A percentile compares a stretch with the other conserved stretches of the same genome.
These are phyloP conservation scores for Triplophysa yarkandensis DNA, from an alignment of 2,797 vertebrate genomes.

Conservation along the genomic window DNA sequence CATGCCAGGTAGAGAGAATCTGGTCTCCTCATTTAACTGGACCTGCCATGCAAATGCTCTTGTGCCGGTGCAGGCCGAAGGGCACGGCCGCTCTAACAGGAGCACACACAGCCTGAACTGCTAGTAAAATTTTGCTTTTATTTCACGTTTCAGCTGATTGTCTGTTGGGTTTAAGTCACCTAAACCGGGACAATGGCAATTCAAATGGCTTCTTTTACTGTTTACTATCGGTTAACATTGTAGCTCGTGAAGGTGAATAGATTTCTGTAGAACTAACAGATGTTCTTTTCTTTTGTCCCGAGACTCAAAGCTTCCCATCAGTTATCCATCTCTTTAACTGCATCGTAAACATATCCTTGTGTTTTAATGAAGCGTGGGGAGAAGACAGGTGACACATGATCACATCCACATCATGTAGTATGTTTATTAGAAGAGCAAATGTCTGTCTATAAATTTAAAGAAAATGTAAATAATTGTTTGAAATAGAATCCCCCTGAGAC, in stretches of 20 bases:
- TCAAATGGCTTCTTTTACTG: conserved; percentile 61
- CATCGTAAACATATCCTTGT: conserved; percentile 4
- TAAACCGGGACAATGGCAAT: conserved; percentile 65
- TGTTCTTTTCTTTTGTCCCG: conserved; percentile 45
- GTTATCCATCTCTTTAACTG: conserved; percentile 14
- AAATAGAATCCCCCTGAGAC: not conserved
- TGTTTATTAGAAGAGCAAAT: not conserved
- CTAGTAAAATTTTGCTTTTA: conserved; percentile 75
- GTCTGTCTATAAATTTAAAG: no score
- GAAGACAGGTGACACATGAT: no score
- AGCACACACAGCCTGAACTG: conserved; percentile 75
- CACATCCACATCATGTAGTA: no score
- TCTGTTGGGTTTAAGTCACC: conserved; percentile 62
- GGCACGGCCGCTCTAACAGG: conserved; percentile 75
- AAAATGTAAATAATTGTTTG: no score
- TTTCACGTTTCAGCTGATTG: conserved; percentile 58
- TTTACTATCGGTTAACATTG: conserved; percentile 60
- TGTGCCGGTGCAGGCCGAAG: conserved; percentile 74
- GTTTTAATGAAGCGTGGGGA: conserved; percentile 29
- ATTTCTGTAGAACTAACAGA: conserved; percentile 43
- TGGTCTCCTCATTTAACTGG: conserved; percentile 75
- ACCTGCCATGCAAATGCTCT: conserved; percentile 79
- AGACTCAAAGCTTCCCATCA: conserved; percentile 15
- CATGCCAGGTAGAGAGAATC: conserved; percentile 80
- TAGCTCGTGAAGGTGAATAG: conserved; percentile 47